Percentiles rank a stretch among this genome's conserved stretches.
These are phyloP conservation scores for Drosophila ananassae DNA, from an alignment of 1,140 invertebrate species.

Conservation along the genomic window DNA sequence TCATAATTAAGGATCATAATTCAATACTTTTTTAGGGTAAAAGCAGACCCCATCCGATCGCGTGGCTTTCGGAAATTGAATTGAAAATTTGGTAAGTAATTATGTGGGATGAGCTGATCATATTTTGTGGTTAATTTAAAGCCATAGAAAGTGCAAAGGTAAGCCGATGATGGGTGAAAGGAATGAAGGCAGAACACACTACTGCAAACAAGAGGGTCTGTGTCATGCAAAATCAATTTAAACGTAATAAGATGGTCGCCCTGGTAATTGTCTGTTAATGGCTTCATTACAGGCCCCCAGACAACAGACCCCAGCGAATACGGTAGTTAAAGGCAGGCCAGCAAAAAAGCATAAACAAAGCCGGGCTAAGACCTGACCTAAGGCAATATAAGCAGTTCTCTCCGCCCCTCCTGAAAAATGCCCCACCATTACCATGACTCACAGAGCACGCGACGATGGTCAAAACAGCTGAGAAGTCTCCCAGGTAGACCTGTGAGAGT, in stretches of 20 bases:
- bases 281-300: slow-evolving; percentile 68
- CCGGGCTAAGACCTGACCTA: slow-evolving; percentile 69
- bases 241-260: slow-evolving; percentile 58
- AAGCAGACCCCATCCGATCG: slow-evolving; percentile 3
- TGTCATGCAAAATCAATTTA: slow-evolving; percentile 49
- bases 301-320: slow-evolving; percentile 17
- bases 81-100: slow-evolving; percentile 34
- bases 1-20: not conserved
- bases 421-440: slow-evolving; percentile 19
- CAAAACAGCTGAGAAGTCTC: slow-evolving; percentile 24
- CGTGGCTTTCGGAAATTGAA: slow-evolving; percentile 43
- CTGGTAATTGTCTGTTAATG: slow-evolving; percentile 70
- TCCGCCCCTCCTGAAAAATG: slow-evolving; percentile 6
- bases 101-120: slow-evolving; percentile 44
- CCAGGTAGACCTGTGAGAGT: not conserved
- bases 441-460: slow-evolving; percentile 57
- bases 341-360: slow-evolving; percentile 56
- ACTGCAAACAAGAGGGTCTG: not conserved
- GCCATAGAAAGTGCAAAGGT: slow-evolving; percentile 43
- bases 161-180: slow-evolving; percentile 31
- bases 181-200: slow-evolving; percentile 5
- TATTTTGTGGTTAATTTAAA: slow-evolving; percentile 48
- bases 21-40: not conserved
- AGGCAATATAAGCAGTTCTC: slow-evolving; percentile 54
- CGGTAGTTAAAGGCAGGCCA: slow-evolving; percentile 45